Evolutionary conservation across 2,113 vertebrate genomes (phyloP).

Genomic region (Felis chaus): DNA sequence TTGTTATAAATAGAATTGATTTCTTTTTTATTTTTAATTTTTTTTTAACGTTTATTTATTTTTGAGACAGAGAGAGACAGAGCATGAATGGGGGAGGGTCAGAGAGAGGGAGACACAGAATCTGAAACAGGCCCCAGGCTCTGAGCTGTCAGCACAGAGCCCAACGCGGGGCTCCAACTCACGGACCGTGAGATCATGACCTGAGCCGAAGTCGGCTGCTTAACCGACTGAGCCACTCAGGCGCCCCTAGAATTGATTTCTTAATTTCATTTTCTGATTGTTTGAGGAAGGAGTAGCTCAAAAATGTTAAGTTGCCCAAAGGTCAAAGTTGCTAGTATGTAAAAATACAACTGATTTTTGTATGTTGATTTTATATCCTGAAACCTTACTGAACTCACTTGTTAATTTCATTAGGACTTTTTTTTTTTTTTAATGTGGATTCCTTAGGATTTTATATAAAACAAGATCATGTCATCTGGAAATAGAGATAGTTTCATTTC

Average conservation of each 20-base stretch:
- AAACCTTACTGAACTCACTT: not conserved
- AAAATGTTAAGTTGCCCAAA: not conserved
- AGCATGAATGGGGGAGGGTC: too few species aligned
- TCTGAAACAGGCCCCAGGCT: too few species aligned
- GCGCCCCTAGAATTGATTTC: not conserved
- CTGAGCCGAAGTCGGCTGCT: too few species aligned
- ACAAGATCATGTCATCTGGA: not conserved
- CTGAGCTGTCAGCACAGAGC: too few species aligned
- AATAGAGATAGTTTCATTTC: not conserved
- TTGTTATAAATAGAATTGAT: not conserved
- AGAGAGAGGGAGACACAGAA: too few species aligned
- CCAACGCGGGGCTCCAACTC: rapidly evolving
- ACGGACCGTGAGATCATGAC: too few species aligned
- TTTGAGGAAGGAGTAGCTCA: not conserved
- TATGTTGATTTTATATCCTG: not conserved
- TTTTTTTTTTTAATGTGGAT: not conserved
- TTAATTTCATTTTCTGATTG: not conserved
- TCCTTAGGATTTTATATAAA: not conserved
- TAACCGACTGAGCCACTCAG: too few species aligned
- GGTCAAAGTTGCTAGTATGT: not conserved
- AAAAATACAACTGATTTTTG: not conserved
- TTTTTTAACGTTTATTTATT: too few species aligned
- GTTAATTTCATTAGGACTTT: not conserved
- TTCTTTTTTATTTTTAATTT: not conserved
- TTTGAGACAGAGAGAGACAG: too few species aligned